Conservation (phyloP, 2,888 invertebrate species). For the Papilio protenor region DNA sequence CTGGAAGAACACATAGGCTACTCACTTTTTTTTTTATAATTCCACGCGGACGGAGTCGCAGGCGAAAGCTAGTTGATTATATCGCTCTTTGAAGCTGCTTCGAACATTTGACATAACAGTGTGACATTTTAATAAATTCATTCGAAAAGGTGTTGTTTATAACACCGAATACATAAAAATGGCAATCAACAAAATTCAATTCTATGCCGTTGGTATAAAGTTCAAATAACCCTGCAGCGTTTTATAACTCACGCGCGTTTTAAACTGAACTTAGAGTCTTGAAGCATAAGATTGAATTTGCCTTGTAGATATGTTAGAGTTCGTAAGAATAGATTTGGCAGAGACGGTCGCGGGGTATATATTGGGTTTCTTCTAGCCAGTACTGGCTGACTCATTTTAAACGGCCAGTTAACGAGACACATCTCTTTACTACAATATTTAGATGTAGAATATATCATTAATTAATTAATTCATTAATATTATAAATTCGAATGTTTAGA, state of each 20-base stretch:
- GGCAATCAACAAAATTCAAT: slow-evolving; percentile 34
- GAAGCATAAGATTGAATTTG: slow-evolving; percentile 44
- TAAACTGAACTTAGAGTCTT: slow-evolving; percentile 42
- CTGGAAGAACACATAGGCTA: too few relatives aligned
- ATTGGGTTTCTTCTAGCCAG: slow-evolving; percentile 65
- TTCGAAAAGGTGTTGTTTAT: slow-evolving; percentile 58
- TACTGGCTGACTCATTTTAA: slow-evolving; percentile 63
- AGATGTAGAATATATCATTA: too few relatives aligned
- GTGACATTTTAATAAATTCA: slow-evolving; percentile 52
- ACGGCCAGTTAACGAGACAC: slow-evolving; percentile 63
- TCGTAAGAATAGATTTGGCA: slow-evolving; percentile 78
- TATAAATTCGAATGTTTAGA: too few relatives aligned
- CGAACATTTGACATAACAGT: slow-evolving; percentile 2
- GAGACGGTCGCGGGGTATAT: slow-evolving; percentile 58
- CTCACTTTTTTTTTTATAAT: too few relatives aligned
- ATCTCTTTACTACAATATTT: slow-evolving; percentile 24
- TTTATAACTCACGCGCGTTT: slow-evolving; percentile 21
- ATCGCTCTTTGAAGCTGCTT: not conserved
- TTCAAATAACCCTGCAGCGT: slow-evolving; percentile 35
- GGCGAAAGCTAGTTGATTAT: too few relatives aligned
- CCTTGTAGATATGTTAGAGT: slow-evolving; percentile 49
- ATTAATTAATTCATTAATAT: too few relatives aligned
- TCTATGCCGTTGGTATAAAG: slow-evolving; percentile 3
- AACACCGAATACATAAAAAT: slow-evolving; percentile 45
- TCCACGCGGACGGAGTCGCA: too few relatives aligned